Evolutionary conservation across 2,888 invertebrate genomes (phyloP), one percentile per base, ranked within the genome.

Genomic region (Tiliacea aurago): DNA sequence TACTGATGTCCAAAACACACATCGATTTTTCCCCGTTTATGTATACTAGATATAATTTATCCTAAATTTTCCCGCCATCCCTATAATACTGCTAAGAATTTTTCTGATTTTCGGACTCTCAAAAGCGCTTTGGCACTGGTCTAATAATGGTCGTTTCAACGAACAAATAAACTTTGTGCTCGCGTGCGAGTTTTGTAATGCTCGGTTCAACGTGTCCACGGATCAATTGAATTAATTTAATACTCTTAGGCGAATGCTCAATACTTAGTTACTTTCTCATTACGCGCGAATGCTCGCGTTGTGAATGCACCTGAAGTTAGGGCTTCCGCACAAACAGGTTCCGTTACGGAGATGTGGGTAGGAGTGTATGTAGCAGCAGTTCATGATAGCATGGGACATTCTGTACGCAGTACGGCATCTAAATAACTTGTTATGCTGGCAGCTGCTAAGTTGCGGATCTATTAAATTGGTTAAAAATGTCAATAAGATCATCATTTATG

Each of bases 281-380:
- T 73, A 49, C 15, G 33, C 41, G 5, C 18, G n/a, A 41, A 41
- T 63, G 47, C 41, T 47, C 28, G 15, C 11, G 18, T 49, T 49
- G 47, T 64, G 7, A 70, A 47, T 59, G 28, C 28, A 47, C 55
- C 47, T 56, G 56, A 63, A 47, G 45, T 79, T 61, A 58, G 61
- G 68, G 28, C 53, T 47, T 65, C 61, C 45, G 33, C 33, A 66
- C 47, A 45, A 80, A 80, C 78, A 66, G 62, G 80, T 73, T 79
- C 41, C 41, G 11, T 63, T 45, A n/a, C 33, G 47, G 18, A 51
- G 13, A 37, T 49, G 51, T 59, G 65, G 33, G 20, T 68, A 65
- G 43, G 37, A 59, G 58, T 53, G 43, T 66, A 63, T 37, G 11
- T 9, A 63, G 45, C 43, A 37, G 33, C 53, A 53, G 45, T 58